phyloP scores from a whole-genome alignment of 2,797 vertebrate genomes.

The Microtus agrestis region DNA sequence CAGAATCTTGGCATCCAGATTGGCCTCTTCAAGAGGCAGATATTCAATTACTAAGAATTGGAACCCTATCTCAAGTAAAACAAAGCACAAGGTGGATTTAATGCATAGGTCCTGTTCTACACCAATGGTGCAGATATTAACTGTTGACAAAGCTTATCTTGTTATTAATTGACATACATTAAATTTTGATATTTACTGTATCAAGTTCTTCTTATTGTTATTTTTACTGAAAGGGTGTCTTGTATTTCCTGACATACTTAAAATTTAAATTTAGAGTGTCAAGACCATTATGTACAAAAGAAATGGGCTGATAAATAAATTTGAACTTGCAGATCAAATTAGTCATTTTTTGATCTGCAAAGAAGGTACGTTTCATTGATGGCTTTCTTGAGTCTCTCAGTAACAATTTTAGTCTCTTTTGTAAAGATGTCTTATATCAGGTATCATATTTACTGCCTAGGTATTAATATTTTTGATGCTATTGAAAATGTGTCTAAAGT shows the following conservation, averaged over 20 bases:
- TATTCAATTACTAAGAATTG: too few relatives aligned
- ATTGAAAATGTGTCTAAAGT: background rate
- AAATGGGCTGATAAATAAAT: background rate
- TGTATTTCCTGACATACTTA: constrained; percentile 18
- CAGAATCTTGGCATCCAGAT: too few relatives aligned
- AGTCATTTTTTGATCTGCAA: background rate
- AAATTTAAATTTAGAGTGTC: background rate
- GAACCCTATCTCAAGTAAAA: too few relatives aligned
- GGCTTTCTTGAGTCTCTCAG: constrained; percentile 5
- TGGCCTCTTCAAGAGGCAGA: too few relatives aligned
- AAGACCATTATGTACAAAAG: background rate
- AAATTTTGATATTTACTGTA: background rate
- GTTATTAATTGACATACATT: background rate
- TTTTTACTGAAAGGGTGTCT: background rate
- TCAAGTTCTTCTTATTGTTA: background rate
- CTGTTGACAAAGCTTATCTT: background rate
- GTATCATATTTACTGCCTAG: background rate
- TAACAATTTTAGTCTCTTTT: background rate
- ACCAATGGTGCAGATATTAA: background rate
- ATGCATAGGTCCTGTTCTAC: background rate
- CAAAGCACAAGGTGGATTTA: too few relatives aligned
- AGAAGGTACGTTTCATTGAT: background rate
- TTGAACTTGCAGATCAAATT: background rate
- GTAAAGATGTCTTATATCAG: background rate
- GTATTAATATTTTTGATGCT: background rate